Evolutionary conservation across 2,797 vertebrate species (phyloP).

Genomic region (Sebastolobus altivelis): DNA sequence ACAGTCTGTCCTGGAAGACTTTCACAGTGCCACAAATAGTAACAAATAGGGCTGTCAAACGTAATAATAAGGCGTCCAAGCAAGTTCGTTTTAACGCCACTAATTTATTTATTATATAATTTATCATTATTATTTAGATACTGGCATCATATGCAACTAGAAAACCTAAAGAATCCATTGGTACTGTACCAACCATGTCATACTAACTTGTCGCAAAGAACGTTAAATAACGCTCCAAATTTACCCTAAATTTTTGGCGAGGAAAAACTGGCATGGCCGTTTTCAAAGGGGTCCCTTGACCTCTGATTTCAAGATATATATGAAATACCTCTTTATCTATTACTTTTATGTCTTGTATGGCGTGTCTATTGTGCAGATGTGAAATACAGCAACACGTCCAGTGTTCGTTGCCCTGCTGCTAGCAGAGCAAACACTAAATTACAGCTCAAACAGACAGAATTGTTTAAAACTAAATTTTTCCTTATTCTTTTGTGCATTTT

Average conservation of each 20-base stretch:
- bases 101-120: too few relatives aligned
- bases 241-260: too few relatives aligned
- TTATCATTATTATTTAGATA: too few relatives aligned
- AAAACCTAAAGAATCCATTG: fast-evolving
- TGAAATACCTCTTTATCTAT: background rate
- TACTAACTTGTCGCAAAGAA: too few relatives aligned
- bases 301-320: too few relatives aligned
- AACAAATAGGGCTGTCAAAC: background rate
- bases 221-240: too few relatives aligned
- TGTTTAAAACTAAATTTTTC: background rate
- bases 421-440: background rate
- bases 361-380: background rate
- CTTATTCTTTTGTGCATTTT: conserved; percentile 13
- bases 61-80: too few relatives aligned
- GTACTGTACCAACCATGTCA: fast-evolving
- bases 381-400: background rate
- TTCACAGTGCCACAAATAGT: background rate
- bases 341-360: background rate
- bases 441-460: background rate
- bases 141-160: too few relatives aligned
- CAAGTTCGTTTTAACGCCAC: too few relatives aligned
- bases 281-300: too few relatives aligned
- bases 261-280: too few relatives aligned
- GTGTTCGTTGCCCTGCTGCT: background rate
- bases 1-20: background rate